Base-by-base conservation (phyloP, 2,113 vertebrate species). In the Clarias magur region DNA sequence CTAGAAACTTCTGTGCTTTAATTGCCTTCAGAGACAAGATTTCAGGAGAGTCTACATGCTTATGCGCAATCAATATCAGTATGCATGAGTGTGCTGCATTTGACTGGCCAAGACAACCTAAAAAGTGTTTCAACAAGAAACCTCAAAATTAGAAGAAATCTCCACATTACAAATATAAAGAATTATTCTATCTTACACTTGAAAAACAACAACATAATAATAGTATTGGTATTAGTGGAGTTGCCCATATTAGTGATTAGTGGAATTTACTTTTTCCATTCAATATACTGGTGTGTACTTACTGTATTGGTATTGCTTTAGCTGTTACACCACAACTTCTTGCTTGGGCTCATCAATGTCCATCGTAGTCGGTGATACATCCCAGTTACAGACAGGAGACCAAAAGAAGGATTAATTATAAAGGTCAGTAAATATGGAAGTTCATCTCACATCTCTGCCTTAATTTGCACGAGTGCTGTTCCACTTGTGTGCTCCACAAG, bases 1-100 rank as follows among this genome's bases (percentile, higher is more conserved):
- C 42, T 67, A 89, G 67, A 42, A 72, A 72, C 17, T 7, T 72
- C 72, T 75, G 42, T 75, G 38, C 19, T 12, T 19, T 53, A 94
- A 94, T 93, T 94, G 93, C 90, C 92, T 91, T 83, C 85, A 88
- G 81, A 90, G 88, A 91, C 30, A 13, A 91, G 85, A 88, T 89
- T 84, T 48, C 54, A 84, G 67, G 54, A 83, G 34, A 73, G 78
- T 62, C 48, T 19, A 30, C 30, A 59, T 30, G n/a, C 30, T 57
- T 1, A 79, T 79, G 30, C 30, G 3, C n/a, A 91, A 91, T 93
- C 90, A 90, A 88, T 92, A 88, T 83, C 53, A 75, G 15, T 62
- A 63, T 85, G 54, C 86, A 80, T 81, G 11, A 6, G 16, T 25
- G 15, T 75, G 38, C 57, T 76, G 56, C 16, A 62, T 53, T 23